These are phyloP conservation scores for Aphyosemion australe DNA, from an alignment of 2,113 vertebrate species.

Conservation along the genomic window DNA sequence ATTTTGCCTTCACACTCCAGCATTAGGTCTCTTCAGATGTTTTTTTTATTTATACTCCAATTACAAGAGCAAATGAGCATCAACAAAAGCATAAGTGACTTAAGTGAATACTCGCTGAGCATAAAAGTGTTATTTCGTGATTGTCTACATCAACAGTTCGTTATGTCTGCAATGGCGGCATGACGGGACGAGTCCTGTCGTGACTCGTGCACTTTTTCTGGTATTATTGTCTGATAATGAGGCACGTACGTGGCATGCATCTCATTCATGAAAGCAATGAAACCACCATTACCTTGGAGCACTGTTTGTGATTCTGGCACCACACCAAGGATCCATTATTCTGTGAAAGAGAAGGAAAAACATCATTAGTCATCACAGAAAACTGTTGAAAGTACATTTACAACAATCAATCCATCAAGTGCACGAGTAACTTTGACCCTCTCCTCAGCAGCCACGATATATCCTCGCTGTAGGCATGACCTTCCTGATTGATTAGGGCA, in stretches of 20 bases:
- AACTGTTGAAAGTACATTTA: slow-evolving; percentile 35
- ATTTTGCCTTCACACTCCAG: slow-evolving; percentile 10
- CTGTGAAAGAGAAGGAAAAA: slow-evolving; percentile 75
- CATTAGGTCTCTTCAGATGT: slow-evolving; percentile 14
- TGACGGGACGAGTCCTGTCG: slow-evolving; percentile 58
- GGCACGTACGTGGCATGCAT: slow-evolving; percentile 51
- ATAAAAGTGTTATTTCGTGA: slow-evolving; percentile 9
- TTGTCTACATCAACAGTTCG: slow-evolving; percentile 32
- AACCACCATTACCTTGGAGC: slow-evolving; percentile 89
- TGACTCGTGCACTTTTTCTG: slow-evolving; percentile 50
- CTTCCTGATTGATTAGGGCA: slow-evolving; percentile 28
- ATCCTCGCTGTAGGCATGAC: slow-evolving; percentile 4
- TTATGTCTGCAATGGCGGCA: slow-evolving; percentile 38
- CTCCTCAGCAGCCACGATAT: not conserved
- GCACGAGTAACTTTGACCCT: slow-evolving; percentile 5
- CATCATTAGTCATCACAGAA: slow-evolving; percentile 39
- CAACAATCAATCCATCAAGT: slow-evolving; percentile 23
- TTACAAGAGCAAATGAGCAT: slow-evolving; percentile 27
- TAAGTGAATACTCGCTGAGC: slow-evolving; percentile 1
- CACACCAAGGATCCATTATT: slow-evolving; percentile 95
- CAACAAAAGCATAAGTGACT: slow-evolving; percentile 18
- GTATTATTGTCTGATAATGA: slow-evolving; percentile 64
- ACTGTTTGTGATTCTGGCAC: slow-evolving; percentile 98
- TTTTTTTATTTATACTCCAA: slow-evolving; percentile 12
- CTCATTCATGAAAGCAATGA: slow-evolving; percentile 45